Percentiles rank a stretch among this genome's conserved stretches.
Conservation (phyloP, 2,113 vertebrate genomes). For the Microtus richardsoni region DNA sequence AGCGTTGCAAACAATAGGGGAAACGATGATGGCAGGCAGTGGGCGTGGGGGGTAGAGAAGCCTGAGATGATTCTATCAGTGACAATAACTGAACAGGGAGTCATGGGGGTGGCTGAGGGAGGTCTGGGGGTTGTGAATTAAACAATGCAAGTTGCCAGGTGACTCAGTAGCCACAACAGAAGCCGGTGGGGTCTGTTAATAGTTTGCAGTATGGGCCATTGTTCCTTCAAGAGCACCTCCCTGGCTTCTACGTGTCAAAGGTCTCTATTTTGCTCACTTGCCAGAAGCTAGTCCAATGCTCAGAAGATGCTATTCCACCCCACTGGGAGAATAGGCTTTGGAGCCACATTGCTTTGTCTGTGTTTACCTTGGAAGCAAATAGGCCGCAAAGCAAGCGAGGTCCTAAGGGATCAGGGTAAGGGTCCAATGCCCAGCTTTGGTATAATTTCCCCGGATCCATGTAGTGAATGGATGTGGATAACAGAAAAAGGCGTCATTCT, state of each 20-base stretch:
- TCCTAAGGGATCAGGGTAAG: not conserved
- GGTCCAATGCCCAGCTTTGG: not conserved
- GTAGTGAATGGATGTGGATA: not conserved
- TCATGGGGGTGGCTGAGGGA: not conserved
- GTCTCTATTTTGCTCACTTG: slow-evolving; percentile 24
- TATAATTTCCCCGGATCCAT: not conserved
- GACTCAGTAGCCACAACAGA: slow-evolving; percentile 49
- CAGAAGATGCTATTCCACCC: not conserved
- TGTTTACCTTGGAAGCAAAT: not conserved
- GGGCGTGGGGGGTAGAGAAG: slow-evolving; percentile 36
- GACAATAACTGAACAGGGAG: slow-evolving; percentile 69
- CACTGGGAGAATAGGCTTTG: not conserved
- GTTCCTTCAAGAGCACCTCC: slow-evolving; percentile 53
- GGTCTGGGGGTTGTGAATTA: slow-evolving; percentile 25
- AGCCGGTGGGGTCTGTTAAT: slow-evolving; percentile 56
- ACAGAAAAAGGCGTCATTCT: not conserved
- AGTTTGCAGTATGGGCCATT: slow-evolving; percentile 13
- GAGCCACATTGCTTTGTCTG: not conserved
- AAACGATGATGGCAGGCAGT: slow-evolving; percentile 73
- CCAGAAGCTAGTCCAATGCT: not conserved
- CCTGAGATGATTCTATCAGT: slow-evolving; percentile 65
- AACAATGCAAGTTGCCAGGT: slow-evolving; percentile 53
- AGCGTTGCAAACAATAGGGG: slow-evolving; percentile 82
- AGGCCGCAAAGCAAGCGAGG: not conserved
- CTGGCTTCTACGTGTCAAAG: not conserved